These are phyloP conservation scores for Halcyon leucocephala DNA, from an alignment of 2,797 vertebrate species.

Conservation along the genomic window DNA sequence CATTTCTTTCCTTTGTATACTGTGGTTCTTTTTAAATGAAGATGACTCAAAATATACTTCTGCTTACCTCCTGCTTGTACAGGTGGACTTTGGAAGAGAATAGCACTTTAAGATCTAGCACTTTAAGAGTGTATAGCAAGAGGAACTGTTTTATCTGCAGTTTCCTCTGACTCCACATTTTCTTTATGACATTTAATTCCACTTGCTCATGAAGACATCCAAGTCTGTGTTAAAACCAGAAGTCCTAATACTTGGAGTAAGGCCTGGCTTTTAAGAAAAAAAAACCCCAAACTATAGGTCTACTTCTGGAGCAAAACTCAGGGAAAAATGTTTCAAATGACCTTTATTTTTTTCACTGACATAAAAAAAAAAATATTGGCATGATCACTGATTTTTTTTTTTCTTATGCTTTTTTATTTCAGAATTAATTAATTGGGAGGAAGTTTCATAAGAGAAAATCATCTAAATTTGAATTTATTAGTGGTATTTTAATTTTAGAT, in stretches of 20 bases:
- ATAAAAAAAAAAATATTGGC: not conserved
- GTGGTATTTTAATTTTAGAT: constrained; percentile 86
- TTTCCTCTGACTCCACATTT: not conserved
- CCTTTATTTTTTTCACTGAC: not conserved
- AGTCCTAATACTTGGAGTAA: not conserved
- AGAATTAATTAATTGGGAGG: constrained; percentile 53
- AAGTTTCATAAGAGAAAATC: constrained; percentile 79
- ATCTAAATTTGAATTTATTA: constrained; percentile 81
- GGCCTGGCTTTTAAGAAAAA: not conserved
- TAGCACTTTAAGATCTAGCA: not conserved
- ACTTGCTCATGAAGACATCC: not conserved
- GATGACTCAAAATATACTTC: not conserved
- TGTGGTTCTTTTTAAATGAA: not conserved
- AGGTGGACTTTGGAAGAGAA: not conserved
- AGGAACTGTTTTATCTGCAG: not conserved
- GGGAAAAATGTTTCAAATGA: not conserved
- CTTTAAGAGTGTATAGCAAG: not conserved
- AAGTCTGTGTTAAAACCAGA: not conserved
- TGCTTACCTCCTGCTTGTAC: not conserved
- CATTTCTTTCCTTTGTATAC: not conserved
- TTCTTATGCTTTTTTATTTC: constrained; percentile 30
- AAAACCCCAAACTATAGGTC: not conserved
- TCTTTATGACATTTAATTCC: not conserved
- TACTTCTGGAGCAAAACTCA: not conserved
- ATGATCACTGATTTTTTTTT: not conserved